A percentile compares a stretch with the other conserved stretches of the same genome.
These are phyloP conservation scores for Apus apus DNA, from an alignment of 2,113 vertebrate genomes.

Conservation along the genomic window DNA sequence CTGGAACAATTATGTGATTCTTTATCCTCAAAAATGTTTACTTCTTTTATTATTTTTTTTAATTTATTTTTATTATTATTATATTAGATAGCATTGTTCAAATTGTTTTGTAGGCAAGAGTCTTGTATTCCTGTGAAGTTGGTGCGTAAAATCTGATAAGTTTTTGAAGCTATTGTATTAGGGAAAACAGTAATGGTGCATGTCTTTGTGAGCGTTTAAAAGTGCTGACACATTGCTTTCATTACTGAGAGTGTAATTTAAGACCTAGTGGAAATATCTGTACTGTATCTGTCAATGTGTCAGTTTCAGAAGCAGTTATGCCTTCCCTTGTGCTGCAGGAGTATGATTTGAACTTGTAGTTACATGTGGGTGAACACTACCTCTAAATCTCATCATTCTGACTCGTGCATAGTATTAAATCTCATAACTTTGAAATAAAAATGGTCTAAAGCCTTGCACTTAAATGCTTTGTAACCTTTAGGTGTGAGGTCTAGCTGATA, in stretches of 20 bases:
- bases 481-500: not conserved
- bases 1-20: too few species aligned
- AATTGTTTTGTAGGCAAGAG: not conserved
- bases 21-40: not conserved
- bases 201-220: not conserved
- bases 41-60: too few species aligned
- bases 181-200: not conserved
- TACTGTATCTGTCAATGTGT: not conserved
- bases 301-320: not conserved
- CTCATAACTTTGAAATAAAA: not conserved
- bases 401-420: not conserved
- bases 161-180: not conserved
- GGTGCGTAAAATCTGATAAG: not conserved
- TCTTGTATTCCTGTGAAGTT: not conserved
- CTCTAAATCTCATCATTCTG: not conserved
- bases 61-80: too few species aligned
- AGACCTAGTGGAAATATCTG: not conserved
- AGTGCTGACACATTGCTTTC: not conserved
- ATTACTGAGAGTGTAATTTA: constrained; percentile 2
- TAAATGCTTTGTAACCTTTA: not conserved
- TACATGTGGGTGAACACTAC: not conserved
- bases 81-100: not conserved
- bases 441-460: not conserved
- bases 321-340: not conserved
- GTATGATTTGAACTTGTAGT: not conserved